phyloP scores from a whole-genome alignment of 2,797 vertebrate species.

The Macropus fuliginosus region DNA sequence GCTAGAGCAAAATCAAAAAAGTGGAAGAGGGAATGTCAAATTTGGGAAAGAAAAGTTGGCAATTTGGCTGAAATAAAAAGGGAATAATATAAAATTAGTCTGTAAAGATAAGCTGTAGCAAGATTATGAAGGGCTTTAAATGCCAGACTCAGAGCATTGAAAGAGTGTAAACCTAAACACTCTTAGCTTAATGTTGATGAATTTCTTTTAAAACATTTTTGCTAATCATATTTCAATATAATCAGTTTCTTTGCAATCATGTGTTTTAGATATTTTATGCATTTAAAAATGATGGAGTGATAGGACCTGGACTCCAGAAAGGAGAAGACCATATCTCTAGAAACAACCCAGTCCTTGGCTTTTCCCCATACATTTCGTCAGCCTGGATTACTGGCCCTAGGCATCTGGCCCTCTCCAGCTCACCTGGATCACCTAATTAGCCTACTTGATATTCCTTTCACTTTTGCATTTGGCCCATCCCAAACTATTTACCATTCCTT shows the following conservation, averaged over 20 bases:
- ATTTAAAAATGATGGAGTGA: not conserved
- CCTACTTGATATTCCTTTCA: no score
- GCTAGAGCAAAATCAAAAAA: not conserved
- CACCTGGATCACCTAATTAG: no score
- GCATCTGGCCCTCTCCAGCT: no score
- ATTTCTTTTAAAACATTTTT: not conserved
- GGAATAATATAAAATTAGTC: not conserved
- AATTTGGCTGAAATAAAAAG: not conserved
- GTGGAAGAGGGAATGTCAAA: not conserved
- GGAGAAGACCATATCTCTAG: no score
- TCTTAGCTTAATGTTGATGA: not conserved
- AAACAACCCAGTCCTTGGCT: no score
- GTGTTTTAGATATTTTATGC: not conserved
- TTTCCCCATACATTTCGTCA: no score
- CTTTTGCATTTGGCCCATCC: no score
- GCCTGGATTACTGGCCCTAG: no score
- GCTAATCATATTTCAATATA: not conserved
- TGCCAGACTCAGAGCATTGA: not conserved
- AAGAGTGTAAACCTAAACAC: not conserved
- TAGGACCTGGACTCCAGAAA: no score
- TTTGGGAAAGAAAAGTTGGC: not conserved
- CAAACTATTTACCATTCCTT: no score
- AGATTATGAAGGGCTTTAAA: not conserved
- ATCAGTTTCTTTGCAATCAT: not conserved
- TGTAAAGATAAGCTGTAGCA: not conserved